Percentiles rank a stretch among this genome's conserved stretches.
Evolutionary conservation across 2,888 invertebrate species (phyloP).

Genomic region (Trissolcus japonicus): DNA sequence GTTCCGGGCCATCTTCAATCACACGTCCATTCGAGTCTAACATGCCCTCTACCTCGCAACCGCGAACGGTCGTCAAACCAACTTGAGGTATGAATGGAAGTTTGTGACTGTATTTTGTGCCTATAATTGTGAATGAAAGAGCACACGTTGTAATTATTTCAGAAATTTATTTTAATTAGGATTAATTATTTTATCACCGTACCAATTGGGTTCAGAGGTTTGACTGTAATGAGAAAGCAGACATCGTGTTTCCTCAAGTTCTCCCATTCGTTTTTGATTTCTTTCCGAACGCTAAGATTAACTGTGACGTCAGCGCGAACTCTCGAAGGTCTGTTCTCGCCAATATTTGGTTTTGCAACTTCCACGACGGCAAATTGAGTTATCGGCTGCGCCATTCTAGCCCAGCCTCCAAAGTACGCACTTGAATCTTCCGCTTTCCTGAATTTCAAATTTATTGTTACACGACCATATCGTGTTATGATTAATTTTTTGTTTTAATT

Average conservation of each 20-base stretch:
- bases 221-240: constrained; percentile 95
- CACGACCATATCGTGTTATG: too few relatives aligned
- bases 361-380: constrained; percentile 95
- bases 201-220: constrained; percentile 90
- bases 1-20: constrained; percentile 97
- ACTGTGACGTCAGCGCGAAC: constrained; percentile 97
- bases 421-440: constrained; percentile 91
- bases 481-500: neutral
- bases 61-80: constrained; percentile 92
- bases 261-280: constrained; percentile 98
- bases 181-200: constrained; percentile 59
- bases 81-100: constrained; percentile 94
- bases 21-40: constrained; percentile 95
- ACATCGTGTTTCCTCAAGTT: constrained; percentile 97
- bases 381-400: constrained; percentile 97
- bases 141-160: neutral
- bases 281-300: constrained; percentile 91
- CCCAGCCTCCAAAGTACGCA: constrained; percentile 98
- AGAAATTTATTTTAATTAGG: neutral
- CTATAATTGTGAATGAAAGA: constrained; percentile 69
- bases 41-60: constrained; percentile 99
- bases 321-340: constrained; percentile 95
- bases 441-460: constrained; percentile 15
- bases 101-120: constrained; percentile 88
- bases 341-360: constrained; percentile 93